Evolutionary conservation across 2,113 vertebrate species (phyloP).

Genomic region (Oriolus oriolus): DNA sequence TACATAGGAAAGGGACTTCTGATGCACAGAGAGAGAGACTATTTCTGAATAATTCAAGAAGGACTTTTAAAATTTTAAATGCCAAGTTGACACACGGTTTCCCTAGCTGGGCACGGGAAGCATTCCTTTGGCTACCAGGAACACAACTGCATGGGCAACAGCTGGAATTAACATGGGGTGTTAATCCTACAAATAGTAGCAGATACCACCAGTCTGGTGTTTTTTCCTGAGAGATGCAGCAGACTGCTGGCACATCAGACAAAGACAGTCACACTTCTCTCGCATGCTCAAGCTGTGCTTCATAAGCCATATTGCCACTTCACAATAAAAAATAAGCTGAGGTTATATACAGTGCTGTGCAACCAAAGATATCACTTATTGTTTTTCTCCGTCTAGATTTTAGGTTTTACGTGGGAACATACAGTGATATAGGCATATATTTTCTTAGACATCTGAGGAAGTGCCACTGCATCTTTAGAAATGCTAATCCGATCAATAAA

Average conservation of each 20-base stretch:
- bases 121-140: background rate
- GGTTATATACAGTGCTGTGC: background rate
- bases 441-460: background rate
- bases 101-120: background rate
- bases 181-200: background rate
- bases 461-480: background rate
- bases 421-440: background rate
- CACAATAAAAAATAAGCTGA: background rate
- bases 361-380: background rate
- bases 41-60: background rate
- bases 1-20: background rate
- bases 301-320: background rate
- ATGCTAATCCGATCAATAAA: background rate
- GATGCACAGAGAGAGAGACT: rapidly evolving
- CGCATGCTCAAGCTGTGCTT: background rate
- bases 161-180: background rate
- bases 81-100: background rate
- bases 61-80: background rate
- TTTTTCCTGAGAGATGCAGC: background rate
- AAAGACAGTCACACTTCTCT: background rate
- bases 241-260: background rate
- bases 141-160: background rate
- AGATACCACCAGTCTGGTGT: background rate
- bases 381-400: background rate
- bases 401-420: background rate